Conservation (phyloP, 2,888 invertebrate genomes). For the Muscina levida region DNA sequence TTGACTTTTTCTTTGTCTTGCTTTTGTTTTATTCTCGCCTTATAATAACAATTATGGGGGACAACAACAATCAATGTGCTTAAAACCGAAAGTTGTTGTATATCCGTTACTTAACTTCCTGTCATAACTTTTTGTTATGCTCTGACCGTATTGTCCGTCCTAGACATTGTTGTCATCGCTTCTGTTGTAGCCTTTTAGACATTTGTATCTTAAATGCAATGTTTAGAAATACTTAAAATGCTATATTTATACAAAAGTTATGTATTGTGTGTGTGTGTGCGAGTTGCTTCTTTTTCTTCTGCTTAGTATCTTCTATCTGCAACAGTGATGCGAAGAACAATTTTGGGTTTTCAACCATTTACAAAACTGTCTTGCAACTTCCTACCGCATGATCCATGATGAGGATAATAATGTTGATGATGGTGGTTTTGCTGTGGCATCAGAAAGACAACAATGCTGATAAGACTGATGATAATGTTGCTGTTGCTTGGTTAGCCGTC, state of each 20-base stretch:
- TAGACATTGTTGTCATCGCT: no score
- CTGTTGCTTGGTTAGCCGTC: constrained; percentile 2
- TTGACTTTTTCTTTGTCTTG: constrained; percentile 15
- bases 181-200: neutral
- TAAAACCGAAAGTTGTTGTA: constrained; percentile 52
- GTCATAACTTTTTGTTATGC: constrained; percentile 57
- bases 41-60: constrained; percentile 20
- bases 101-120: constrained; percentile 66
- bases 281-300: constrained; percentile 3
- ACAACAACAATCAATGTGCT: constrained; percentile 40
- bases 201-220: constrained; percentile 23
- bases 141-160: constrained; percentile 23
- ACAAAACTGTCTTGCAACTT: constrained; percentile 59
- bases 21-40: constrained; percentile 21
- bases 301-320: constrained; percentile 20
- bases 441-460: neutral
- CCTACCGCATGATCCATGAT: constrained; percentile 60
- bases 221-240: constrained; percentile 10
- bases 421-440: constrained; percentile 22
- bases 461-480: neutral
- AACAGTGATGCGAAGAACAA: constrained; percentile 21
- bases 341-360: no score
- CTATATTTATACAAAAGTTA: no score
- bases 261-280: neutral
- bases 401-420: constrained; percentile 1